These are phyloP conservation scores for Molanna angustata DNA, from an alignment of 2,888 invertebrate species.

Conservation along the genomic window DNA sequence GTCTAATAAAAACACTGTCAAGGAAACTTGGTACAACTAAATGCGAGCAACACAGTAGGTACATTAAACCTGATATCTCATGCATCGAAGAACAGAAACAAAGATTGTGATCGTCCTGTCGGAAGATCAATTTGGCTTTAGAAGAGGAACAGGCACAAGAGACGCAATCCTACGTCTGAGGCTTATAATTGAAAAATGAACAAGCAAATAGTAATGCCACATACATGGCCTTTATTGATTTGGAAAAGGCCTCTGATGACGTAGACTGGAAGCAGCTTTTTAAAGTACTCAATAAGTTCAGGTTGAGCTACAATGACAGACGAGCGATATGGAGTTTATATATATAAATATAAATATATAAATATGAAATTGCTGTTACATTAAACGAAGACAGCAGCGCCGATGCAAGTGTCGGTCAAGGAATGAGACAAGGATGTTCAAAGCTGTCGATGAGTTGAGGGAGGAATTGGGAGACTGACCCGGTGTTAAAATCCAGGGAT, in stretches of 20 bases:
- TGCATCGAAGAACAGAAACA: not conserved
- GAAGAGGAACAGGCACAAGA: no score
- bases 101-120: not conserved
- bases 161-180: not conserved
- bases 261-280: slow-evolving; percentile 2
- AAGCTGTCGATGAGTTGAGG: no score
- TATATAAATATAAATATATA: not conserved
- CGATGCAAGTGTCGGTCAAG: not conserved
- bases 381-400: not conserved
- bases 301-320: not conserved
- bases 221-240: not conserved
- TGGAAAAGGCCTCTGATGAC: slow-evolving; percentile 6
- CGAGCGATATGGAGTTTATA: not conserved
- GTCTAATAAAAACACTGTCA: no score
- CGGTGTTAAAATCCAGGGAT: no score
- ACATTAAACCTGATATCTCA: not conserved
- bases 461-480: no score
- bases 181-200: not conserved
- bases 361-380: no score
- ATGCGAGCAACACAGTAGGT: no score
- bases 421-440: no score
- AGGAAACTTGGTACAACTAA: no score
- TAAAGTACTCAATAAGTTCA: not conserved
- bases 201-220: not conserved
- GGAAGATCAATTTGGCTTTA: slow-evolving; percentile 5